These are phyloP conservation scores for Nesoenas mayeri DNA, from an alignment of 2,113 vertebrate species.

Conservation along the genomic window DNA sequence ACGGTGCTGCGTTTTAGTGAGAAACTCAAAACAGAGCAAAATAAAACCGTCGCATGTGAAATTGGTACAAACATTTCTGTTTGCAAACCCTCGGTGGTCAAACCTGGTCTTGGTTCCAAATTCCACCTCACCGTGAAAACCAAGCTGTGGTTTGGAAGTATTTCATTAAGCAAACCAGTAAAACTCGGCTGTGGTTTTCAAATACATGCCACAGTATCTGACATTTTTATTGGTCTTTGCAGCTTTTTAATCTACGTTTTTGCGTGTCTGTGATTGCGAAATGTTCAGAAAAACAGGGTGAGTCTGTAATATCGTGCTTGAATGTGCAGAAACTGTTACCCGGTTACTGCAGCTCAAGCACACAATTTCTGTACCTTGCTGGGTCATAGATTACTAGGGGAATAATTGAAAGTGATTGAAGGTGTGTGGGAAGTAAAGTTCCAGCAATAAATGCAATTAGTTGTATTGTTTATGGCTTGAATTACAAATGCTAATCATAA, in stretches of 20 bases:
- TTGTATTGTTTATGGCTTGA: constrained; percentile 26
- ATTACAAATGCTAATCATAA: constrained; percentile 28
- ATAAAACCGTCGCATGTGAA: background rate
- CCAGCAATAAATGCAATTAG: constrained; percentile 23
- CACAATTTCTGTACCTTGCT: background rate
- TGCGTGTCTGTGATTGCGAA: background rate
- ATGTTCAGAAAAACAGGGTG: background rate
- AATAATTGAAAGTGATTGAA: constrained; percentile 42
- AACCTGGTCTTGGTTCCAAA: background rate
- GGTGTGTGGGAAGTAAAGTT: constrained; percentile 31
- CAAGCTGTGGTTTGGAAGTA: background rate
- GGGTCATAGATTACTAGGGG: background rate
- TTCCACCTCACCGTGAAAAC: background rate
- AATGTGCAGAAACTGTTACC: background rate
- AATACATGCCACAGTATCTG: background rate
- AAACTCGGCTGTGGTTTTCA: background rate
- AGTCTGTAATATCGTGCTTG: background rate
- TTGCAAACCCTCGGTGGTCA: background rate
- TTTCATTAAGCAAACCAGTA: background rate
- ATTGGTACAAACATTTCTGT: background rate
- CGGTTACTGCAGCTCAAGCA: background rate
- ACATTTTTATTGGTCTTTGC: background rate
- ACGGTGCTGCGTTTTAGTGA: background rate
- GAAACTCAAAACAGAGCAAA: background rate
- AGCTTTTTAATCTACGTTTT: background rate